Conservation (phyloP, 2,113 vertebrate species). For the Ictidomys tridecemlineatus region DNA sequence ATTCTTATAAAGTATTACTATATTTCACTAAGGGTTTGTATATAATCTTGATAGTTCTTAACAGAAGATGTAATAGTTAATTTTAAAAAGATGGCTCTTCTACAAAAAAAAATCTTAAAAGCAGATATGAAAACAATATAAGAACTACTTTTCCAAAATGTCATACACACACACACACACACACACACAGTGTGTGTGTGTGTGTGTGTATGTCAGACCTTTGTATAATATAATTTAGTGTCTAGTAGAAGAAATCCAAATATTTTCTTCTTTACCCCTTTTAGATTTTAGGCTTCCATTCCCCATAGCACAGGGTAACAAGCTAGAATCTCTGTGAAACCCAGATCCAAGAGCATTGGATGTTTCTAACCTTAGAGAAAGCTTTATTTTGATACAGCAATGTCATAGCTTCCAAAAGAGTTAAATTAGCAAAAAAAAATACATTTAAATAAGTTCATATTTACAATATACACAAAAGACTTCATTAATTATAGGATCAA, state of each 20-base stretch:
- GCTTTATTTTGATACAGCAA: background rate
- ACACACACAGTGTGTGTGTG: too few species aligned
- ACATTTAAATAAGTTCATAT: background rate
- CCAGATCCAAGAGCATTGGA: background rate
- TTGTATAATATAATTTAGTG: background rate
- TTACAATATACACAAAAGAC: background rate
- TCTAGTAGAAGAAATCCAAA: background rate
- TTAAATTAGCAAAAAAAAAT: background rate
- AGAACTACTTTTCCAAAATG: background rate
- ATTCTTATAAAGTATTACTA: background rate
- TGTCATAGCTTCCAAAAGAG: background rate
- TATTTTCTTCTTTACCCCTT: background rate
- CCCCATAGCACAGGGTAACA: background rate
- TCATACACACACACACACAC: too few species aligned
- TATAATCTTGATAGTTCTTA: background rate
- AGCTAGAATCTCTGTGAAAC: background rate
- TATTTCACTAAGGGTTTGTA: background rate
- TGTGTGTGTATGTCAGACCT: background rate
- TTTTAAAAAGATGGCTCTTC: background rate
- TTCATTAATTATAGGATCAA: background rate
- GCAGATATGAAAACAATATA: background rate
- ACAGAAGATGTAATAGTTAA: background rate
- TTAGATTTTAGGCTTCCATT: slow-evolving; percentile 7
- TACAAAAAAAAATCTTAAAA: background rate
- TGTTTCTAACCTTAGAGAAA: background rate